phyloP scores from a whole-genome alignment of 2,888 invertebrate genomes.

The Lamproptera curius region DNA sequence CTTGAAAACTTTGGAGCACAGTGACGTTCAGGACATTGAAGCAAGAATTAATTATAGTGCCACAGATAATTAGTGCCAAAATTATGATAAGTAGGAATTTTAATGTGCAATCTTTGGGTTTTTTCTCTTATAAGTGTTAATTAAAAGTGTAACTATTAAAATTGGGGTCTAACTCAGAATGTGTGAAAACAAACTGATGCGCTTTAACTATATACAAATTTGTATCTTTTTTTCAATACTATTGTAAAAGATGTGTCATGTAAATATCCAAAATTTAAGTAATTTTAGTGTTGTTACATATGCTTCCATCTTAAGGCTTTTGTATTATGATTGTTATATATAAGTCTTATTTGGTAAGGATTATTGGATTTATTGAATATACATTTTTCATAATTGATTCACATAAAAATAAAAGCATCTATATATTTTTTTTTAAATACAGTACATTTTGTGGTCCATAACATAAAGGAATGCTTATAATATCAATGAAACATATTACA shows the following conservation, averaged over 20 bases:
- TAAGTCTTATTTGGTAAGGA: constrained; percentile 41
- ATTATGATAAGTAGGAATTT: constrained; percentile 74
- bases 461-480: constrained; percentile 55
- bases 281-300: constrained; percentile 68
- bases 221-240: constrained; percentile 54
- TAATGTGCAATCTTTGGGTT: constrained; percentile 69
- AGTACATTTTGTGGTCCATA: constrained; percentile 54
- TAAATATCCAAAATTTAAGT: constrained; percentile 64
- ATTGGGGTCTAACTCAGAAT: constrained; percentile 61
- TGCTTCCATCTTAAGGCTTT: constrained; percentile 70
- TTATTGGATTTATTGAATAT: constrained; percentile 44
- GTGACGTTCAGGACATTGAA: constrained; percentile 65
- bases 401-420: constrained; percentile 30
- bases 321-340: constrained; percentile 58
- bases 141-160: constrained; percentile 65
- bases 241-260: constrained; percentile 52
- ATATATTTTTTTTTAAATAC: constrained; percentile 24
- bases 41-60: constrained; percentile 73
- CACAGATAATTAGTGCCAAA: constrained; percentile 83
- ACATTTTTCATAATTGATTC: constrained; percentile 25
- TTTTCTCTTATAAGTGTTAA: constrained; percentile 54
- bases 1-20: constrained; percentile 60
- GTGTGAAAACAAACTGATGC: constrained; percentile 71
- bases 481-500: constrained; percentile 75
- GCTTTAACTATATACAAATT: constrained; percentile 66